Evolutionary conservation across 2,113 vertebrate species (phyloP), one percentile per base, ranked within the genome.

Genomic region (Agapornis roseicollis): DNA sequence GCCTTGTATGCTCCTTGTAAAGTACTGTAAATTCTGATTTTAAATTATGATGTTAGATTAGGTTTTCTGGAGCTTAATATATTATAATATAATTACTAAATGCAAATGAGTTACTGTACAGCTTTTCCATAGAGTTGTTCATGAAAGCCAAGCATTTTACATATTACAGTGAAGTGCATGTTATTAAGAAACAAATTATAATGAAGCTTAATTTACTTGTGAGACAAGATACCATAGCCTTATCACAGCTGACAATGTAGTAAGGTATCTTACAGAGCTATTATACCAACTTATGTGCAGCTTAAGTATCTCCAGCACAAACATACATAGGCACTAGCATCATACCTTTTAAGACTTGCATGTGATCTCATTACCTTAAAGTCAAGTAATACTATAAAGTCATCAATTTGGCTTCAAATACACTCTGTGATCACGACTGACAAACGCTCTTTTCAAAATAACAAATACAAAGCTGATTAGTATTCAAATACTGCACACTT

Each of bases 181-280:
- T 97, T 97, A 98, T 97, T 97, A 97, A 97, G 96, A 97, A 98
- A 98, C 97, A 98, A 98, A 98, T 97, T 93, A 97, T 90, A 97
- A 97, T 72, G 68, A 96, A 97, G 97, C 87, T 97, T 94, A 97
- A 98, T 97, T 97, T 95, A 95, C 95, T 92, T 93, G 89, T 73
- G 93, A 97, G 96, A 96, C 71, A 93, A 96, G 95, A 94, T 94
- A 93, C n/a, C 17, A 11, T 42, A 81, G 42, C 49, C 90, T 94
- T 93, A 55, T 42, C 82, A 47, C 3, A 5, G 84, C 13, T 92
- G 88, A 60, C 71, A 73, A 49, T 28, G 88, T 13, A 93, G 80
- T 33, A 76, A 76, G 85, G 56, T 39, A 44, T 35, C 77, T 72
- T 37, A 53, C 13, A 37, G 22, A 90, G 89, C 77, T 82, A 86